Percentiles rank a stretch among this genome's conserved stretches.
These are phyloP conservation scores for Notolepis coatsorum DNA, from an alignment of 2,797 vertebrate species.

Conservation along the genomic window DNA sequence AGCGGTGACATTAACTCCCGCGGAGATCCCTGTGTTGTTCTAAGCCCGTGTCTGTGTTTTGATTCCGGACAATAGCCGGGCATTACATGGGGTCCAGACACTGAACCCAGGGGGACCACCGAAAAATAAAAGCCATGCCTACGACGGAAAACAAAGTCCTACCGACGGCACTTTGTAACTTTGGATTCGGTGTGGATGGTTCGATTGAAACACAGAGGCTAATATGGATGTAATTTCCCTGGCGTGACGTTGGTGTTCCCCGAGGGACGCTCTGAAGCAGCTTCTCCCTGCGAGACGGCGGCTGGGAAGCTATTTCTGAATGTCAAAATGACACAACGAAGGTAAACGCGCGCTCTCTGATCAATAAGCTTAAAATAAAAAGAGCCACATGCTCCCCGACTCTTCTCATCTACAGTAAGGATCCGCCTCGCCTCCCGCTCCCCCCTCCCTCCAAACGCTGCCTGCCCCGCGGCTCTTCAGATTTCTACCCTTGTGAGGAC, in stretches of 20 bases:
- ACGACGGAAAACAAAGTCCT: constrained; percentile 54
- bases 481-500: constrained; percentile 71
- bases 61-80: constrained; percentile 78
- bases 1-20: constrained; percentile 76
- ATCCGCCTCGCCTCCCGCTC: constrained; percentile 41
- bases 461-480: constrained; percentile 30
- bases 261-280: constrained; percentile 17
- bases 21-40: constrained; percentile 75
- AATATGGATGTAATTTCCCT: constrained; percentile 18
- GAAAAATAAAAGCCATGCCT: constrained; percentile 63
- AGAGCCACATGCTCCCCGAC: constrained; percentile 16
- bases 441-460: constrained; percentile 30
- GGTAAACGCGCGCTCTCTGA: background rate
- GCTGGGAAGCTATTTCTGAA: constrained; percentile 30
- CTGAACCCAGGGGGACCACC: constrained; percentile 66
- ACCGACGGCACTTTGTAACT: constrained; percentile 33
- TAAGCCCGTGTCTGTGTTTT: constrained; percentile 81
- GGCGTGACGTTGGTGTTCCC: constrained; percentile 5
- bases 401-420: constrained; percentile 32
- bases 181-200: background rate
- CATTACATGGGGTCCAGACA: constrained; percentile 72
- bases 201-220: background rate
- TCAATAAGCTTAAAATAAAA: background rate
- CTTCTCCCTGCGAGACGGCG: background rate
- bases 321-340: background rate